phyloP scores from a whole-genome alignment of 2,888 invertebrate species.

The Epinotia nisella region DNA sequence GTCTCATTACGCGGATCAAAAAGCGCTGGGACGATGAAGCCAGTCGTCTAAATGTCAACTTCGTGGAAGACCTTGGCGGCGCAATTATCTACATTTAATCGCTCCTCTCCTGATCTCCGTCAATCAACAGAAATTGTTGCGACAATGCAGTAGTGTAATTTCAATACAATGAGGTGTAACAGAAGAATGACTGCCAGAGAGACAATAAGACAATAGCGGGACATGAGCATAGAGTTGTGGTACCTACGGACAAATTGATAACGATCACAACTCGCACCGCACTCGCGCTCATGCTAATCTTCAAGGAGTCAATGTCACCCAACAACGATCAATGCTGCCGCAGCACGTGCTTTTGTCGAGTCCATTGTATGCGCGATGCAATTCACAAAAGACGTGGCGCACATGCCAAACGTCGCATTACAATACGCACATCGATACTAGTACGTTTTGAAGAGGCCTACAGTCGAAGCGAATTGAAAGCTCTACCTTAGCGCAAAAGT shows the following conservation, averaged over 20 bases:
- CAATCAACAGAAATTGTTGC: constrained; percentile 70
- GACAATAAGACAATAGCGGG: constrained; percentile 76
- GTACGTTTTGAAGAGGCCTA: constrained; percentile 63
- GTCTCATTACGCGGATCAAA: constrained; percentile 78
- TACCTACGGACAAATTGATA: constrained; percentile 78
- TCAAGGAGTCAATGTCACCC: constrained; percentile 70
- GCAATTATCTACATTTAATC: constrained; percentile 76
- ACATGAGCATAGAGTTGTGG: constrained; percentile 58
- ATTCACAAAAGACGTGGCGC: constrained; percentile 68
- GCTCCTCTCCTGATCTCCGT: constrained; percentile 61
- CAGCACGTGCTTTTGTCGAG: constrained; percentile 79
- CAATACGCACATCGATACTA: constrained; percentile 79
- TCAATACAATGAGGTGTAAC: constrained; percentile 67
- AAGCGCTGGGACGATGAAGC: constrained; percentile 63
- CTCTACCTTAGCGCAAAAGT: constrained; percentile 67
- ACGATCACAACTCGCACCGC: constrained; percentile 65
- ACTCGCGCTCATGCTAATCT: constrained; percentile 74
- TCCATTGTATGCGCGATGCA: constrained; percentile 79
- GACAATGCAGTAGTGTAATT: constrained; percentile 52
- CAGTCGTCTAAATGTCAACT: constrained; percentile 74
- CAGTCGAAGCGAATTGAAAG: constrained; percentile 66
- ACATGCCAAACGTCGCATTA: constrained; percentile 77
- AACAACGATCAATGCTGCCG: constrained; percentile 72
- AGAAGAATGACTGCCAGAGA: constrained; percentile 63
- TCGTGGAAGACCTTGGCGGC: constrained; percentile 73